Conservation (phyloP, 2,797 vertebrate genomes). For the Danio jaintianensis region DNA sequence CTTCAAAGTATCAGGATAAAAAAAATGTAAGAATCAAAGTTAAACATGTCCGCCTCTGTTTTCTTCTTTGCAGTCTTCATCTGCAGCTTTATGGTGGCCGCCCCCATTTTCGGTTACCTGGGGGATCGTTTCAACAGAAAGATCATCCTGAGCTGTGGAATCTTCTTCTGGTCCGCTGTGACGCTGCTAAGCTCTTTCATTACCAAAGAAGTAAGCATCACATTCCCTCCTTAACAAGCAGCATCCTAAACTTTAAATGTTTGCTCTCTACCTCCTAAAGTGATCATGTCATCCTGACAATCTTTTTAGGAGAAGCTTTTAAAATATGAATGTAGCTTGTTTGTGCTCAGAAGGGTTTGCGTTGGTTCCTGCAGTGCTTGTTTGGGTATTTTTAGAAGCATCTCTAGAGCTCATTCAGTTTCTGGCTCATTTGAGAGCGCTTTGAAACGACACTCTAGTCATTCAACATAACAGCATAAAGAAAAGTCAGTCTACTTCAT, state of each 20-base stretch:
- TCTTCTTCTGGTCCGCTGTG: slow-evolving; percentile 89
- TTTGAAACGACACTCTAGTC: slow-evolving; percentile 30
- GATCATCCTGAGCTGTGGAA: slow-evolving; percentile 88
- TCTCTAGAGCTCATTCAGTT: slow-evolving; percentile 42
- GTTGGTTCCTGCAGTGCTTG: background rate
- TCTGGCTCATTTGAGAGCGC: slow-evolving; percentile 44
- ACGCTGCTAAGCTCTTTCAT: slow-evolving; percentile 91
- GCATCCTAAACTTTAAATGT: background rate
- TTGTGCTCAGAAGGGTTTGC: background rate
- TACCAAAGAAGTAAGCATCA: slow-evolving; percentile 81
- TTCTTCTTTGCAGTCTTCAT: slow-evolving; percentile 84
- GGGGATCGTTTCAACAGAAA: slow-evolving; percentile 91
- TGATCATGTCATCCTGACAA: background rate
- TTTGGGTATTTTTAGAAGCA: slow-evolving; percentile 43
- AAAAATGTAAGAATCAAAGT: background rate
- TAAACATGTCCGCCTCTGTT: background rate
- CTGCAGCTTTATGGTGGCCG: slow-evolving; percentile 91
- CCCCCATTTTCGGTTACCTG: slow-evolving; percentile 89
- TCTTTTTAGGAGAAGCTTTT: background rate
- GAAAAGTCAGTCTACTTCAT: background rate
- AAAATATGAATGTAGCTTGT: slow-evolving; percentile 9
- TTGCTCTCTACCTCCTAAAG: background rate
- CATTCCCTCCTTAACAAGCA: background rate
- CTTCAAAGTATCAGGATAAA: background rate
- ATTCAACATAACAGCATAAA: slow-evolving; percentile 29